phyloP scores from a whole-genome alignment of 2,797 vertebrate species.

The Alfaro cultratus region DNA sequence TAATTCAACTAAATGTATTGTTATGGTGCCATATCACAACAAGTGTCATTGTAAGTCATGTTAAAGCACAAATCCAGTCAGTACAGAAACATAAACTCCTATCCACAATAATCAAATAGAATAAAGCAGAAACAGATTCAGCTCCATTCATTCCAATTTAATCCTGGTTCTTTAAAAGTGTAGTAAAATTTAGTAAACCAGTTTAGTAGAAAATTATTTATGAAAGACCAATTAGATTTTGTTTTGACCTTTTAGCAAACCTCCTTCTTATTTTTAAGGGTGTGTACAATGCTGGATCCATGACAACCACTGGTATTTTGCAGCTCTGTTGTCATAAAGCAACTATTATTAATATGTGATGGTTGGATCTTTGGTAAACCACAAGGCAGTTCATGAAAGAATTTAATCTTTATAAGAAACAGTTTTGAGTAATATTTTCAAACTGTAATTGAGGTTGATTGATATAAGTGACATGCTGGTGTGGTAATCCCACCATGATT shows the following conservation, averaged over 20 bases:
- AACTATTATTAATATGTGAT: too few relatives aligned
- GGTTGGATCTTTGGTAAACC: background rate
- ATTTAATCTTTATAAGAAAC: background rate
- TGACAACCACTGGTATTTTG: background rate
- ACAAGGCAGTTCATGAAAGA: too few relatives aligned
- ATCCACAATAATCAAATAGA: too few relatives aligned
- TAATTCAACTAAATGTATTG: background rate
- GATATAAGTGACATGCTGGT: background rate
- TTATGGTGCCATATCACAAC: background rate
- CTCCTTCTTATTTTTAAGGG: background rate
- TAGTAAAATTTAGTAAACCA: background rate
- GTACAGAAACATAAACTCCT: too few relatives aligned
- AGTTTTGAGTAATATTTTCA: background rate
- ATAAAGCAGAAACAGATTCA: background rate
- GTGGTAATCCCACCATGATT: slow-evolving; percentile 17
- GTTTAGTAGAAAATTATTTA: background rate
- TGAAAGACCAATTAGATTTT: background rate
- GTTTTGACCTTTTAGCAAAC: too few relatives aligned
- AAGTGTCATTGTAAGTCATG: background rate
- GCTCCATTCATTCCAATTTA: background rate
- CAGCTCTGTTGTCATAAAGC: background rate
- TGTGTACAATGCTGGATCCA: background rate
- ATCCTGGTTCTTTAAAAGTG: background rate
- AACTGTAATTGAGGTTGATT: background rate
- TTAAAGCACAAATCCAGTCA: background rate